Evolutionary conservation across 2,797 vertebrate genomes (phyloP).

Genomic region (Aplochiton taeniatus): DNA sequence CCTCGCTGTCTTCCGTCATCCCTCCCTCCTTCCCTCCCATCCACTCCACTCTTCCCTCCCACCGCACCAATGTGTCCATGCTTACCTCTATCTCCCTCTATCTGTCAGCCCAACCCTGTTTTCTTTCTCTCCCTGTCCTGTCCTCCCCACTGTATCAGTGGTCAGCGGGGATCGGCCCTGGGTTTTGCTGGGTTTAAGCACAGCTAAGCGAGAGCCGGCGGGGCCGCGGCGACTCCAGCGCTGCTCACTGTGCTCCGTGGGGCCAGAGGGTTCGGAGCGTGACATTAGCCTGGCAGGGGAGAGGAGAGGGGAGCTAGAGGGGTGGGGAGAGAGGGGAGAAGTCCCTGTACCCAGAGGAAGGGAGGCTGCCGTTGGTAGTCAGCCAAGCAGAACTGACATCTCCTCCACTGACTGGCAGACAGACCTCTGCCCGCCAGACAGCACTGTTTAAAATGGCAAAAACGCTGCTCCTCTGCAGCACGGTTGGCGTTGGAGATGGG

Average conservation of each 20-base stretch:
- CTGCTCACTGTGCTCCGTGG: background rate
- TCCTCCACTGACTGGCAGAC: background rate
- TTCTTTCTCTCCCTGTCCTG: background rate
- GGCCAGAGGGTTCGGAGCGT: conserved; percentile 39
- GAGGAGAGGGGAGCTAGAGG: conserved; percentile 25
- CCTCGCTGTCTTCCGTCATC: too few relatives aligned
- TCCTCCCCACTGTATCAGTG: background rate
- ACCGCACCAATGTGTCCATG: too few relatives aligned
- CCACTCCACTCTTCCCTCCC: too few relatives aligned
- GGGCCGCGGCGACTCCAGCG: background rate
- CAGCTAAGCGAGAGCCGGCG: conserved; percentile 13
- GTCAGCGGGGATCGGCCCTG: too few relatives aligned
- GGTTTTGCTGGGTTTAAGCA: conserved; percentile 6
- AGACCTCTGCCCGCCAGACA: background rate
- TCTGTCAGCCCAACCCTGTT: background rate
- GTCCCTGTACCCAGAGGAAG: background rate
- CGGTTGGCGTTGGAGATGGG: too few relatives aligned
- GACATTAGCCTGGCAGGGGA: conserved; percentile 44
- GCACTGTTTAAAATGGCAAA: too few relatives aligned
- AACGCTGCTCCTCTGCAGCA: too few relatives aligned
- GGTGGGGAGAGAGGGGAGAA: background rate
- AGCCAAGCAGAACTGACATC: conserved; percentile 1
- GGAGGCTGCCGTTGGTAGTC: background rate
- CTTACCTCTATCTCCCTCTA: too few relatives aligned
- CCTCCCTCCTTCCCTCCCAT: too few relatives aligned